A percentile compares a stretch with the other conserved stretches of the same genome.
These are phyloP conservation scores for Camponotus fellah DNA, from an alignment of 2,888 invertebrate genomes.

Conservation along the genomic window DNA sequence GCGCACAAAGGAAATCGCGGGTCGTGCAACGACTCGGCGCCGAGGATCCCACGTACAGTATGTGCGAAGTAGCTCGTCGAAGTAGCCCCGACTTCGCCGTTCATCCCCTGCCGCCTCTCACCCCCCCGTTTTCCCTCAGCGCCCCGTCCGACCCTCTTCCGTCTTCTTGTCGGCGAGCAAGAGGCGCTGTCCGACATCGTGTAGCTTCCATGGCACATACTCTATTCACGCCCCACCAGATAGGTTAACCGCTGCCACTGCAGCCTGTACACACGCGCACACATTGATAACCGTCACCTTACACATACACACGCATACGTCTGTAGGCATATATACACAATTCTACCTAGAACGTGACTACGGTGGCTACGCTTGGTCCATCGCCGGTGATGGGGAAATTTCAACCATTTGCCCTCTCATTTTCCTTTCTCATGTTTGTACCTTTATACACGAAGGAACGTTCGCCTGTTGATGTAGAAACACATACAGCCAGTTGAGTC, in stretches of 20 bases:
- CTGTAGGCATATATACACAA: not conserved
- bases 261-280: slow-evolving; percentile 52
- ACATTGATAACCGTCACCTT: slow-evolving; percentile 4
- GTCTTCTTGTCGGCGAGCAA: slow-evolving; percentile 68
- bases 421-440: not conserved
- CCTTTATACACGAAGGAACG: slow-evolving; percentile 18
- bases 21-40: slow-evolving; percentile 39
- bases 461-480: not conserved
- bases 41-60: not conserved
- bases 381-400: slow-evolving; percentile 75
- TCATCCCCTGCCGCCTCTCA: slow-evolving; percentile 4
- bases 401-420: slow-evolving; percentile 55
- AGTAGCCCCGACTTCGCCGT: slow-evolving; percentile 32
- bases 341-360: slow-evolving; percentile 50
- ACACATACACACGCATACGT: not conserved
- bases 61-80: slow-evolving; percentile 40
- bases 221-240: slow-evolving; percentile 81
- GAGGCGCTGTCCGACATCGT: slow-evolving; percentile 78
- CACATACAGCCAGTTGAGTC: slow-evolving; percentile 11
- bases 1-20: slow-evolving; percentile 39
- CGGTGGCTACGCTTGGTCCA: slow-evolving; percentile 58
- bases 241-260: slow-evolving; percentile 78
- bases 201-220: slow-evolving; percentile 75
- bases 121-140: not conserved
- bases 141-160: slow-evolving; percentile 63